These are phyloP conservation scores for Ciona savignyi DNA, from an alignment of 23 tunicate species.

Conservation along the genomic window DNA sequence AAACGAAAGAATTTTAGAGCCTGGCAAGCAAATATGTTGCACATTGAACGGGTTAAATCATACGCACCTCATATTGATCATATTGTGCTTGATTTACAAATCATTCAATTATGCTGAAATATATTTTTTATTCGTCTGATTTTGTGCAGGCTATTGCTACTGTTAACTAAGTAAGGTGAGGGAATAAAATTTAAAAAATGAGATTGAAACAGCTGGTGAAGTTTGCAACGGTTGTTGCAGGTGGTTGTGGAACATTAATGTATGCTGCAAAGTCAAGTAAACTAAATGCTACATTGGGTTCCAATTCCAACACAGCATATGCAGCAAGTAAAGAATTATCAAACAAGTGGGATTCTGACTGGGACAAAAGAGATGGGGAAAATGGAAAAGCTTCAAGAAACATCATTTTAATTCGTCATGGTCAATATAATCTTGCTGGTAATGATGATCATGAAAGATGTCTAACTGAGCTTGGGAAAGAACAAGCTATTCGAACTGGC, in stretches of 20 bases:
- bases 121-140: too few species aligned
- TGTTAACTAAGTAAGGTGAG: too few species aligned
- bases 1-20: background rate
- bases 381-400: slow-evolving; percentile 64
- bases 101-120: background rate
- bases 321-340: slow-evolving; percentile 6
- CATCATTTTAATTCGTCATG: slow-evolving; percentile 80
- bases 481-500: slow-evolving; percentile 74
- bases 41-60: slow-evolving; percentile 81
- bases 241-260: background rate
- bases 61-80: slow-evolving; percentile 93
- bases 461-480: slow-evolving; percentile 61
- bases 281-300: too few species aligned
- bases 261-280: background rate
- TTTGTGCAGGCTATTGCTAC: background rate
- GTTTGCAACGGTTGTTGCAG: background rate
- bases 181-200: background rate
- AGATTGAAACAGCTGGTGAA: background rate
- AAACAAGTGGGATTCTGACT: slow-evolving; percentile 58
- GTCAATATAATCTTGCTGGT: slow-evolving; percentile 63
- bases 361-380: slow-evolving; percentile 62
- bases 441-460: slow-evolving; percentile 31
- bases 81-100: slow-evolving; percentile 38
- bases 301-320: background rate
- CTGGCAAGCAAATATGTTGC: slow-evolving; percentile 12